A percentile compares a stretch with the other conserved stretches of the same genome.
Conservation (phyloP, 2,888 invertebrate genomes). For the Drosophila paracracens region DNA sequence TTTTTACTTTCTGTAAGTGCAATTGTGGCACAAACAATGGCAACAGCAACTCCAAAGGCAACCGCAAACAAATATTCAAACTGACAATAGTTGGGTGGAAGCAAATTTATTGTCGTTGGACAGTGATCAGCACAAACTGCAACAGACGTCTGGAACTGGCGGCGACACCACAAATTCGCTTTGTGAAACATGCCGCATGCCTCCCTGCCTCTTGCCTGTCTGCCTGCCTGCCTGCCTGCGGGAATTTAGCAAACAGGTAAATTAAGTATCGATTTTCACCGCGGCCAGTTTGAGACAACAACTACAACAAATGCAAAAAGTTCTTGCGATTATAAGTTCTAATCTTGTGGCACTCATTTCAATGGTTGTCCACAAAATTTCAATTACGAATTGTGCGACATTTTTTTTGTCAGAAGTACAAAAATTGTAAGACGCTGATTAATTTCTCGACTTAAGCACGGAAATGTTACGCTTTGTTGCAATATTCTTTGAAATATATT, state of each 20-base stretch:
- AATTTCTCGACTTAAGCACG: not conserved
- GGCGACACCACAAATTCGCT: not conserved
- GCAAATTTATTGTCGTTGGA: not conserved
- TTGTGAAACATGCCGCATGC: not conserved
- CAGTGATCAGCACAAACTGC: not conserved
- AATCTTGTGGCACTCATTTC: not conserved
- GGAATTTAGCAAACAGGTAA: not conserved
- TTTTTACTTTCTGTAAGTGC: not conserved
- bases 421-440: not conserved
- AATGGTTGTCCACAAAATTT: not conserved
- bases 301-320: not conserved
- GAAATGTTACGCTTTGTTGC: not conserved
- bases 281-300: not conserved
- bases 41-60: not conserved
- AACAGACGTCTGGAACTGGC: not conserved
- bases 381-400: not conserved
- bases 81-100: not conserved
- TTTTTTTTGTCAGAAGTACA: not conserved
- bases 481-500: not conserved
- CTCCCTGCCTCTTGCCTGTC: not conserved
- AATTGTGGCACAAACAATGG: not conserved
- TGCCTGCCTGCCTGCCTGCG: not conserved
- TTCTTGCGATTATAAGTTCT: not conserved
- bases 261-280: not conserved
- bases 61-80: not conserved